These are phyloP conservation scores for Sebastes umbrosus DNA, from an alignment of 2,797 vertebrate genomes.

Conservation along the genomic window DNA sequence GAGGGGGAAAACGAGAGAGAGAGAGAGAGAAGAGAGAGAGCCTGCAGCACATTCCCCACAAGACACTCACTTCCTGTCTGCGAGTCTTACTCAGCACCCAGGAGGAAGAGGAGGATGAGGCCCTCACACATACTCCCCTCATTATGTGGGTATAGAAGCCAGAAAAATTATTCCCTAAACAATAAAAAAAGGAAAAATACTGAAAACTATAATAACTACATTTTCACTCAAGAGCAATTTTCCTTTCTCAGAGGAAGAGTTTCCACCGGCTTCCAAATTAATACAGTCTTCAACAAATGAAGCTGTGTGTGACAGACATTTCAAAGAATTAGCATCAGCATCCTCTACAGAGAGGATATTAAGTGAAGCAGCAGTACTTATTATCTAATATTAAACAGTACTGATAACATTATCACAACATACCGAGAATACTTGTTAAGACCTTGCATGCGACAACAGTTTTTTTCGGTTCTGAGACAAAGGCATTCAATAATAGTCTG, in stretches of 20 bases:
- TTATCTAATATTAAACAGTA: neutral
- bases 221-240: neutral
- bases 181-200: neutral
- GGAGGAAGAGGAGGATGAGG: conserved; percentile 66
- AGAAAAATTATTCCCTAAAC: conserved; percentile 11
- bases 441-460: neutral
- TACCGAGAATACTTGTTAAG: conserved; percentile 9
- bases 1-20: conserved; percentile 28
- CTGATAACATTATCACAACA: neutral
- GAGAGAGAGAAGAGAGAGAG: conserved; percentile 37
- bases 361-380: neutral
- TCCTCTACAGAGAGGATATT: neutral
- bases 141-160: conserved; percentile 24
- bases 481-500: conserved; percentile 52
- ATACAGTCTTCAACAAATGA: neutral
- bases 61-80: conserved; percentile 82
- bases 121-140: conserved; percentile 46
- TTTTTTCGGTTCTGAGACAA: conserved; percentile 21
- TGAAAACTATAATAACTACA: conserved; percentile 2
- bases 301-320: neutral
- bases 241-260: neutral
- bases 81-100: conserved; percentile 76
- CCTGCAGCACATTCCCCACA: conserved; percentile 79
- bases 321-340: neutral
- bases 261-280: conserved; percentile 9